Conservation (phyloP, 2,888 invertebrate genomes). For the Atherix ibis region DNA sequence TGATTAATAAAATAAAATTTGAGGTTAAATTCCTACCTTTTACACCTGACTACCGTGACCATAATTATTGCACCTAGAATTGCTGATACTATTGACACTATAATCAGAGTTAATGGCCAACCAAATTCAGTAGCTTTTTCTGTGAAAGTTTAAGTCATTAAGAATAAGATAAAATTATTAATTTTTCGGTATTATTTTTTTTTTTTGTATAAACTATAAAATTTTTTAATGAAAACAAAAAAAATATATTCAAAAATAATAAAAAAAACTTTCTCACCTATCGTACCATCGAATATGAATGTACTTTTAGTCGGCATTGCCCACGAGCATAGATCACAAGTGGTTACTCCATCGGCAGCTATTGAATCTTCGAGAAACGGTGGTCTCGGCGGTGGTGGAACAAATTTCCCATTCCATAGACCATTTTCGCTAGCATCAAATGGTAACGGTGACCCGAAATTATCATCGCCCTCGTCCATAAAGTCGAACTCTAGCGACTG, state of each 20-base stretch:
- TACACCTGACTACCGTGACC: slow-evolving; percentile 43
- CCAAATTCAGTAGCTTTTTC: slow-evolving; percentile 44
- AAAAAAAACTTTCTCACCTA: slow-evolving; percentile 37
- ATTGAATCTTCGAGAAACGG: slow-evolving; percentile 46
- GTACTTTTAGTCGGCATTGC: slow-evolving; percentile 38
- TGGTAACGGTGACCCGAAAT: slow-evolving; percentile 32
- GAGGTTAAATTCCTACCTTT: slow-evolving; percentile 39
- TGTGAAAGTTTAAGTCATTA: slow-evolving; percentile 13
- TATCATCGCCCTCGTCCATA: slow-evolving; percentile 24
- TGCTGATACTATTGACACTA: slow-evolving; percentile 46
- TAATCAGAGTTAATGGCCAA: slow-evolving; percentile 44
- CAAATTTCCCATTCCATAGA: slow-evolving; percentile 37
- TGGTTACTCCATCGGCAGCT: slow-evolving; percentile 50
- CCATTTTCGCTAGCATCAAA: slow-evolving; percentile 33
- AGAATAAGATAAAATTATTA: not conserved
- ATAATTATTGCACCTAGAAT: slow-evolving; percentile 45
- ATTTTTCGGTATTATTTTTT: not conserved
- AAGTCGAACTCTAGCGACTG: too few species aligned
- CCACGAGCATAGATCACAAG: slow-evolving; percentile 60
- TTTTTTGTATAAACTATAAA: too few species aligned
- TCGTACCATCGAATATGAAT: slow-evolving; percentile 40
- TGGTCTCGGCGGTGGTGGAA: slow-evolving; percentile 51
- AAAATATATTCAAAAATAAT: too few species aligned
- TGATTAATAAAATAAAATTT: too few species aligned
- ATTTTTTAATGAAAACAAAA: too few species aligned